Conservation (phyloP, 23 tunicate species). For the Ciona savignyi region DNA sequence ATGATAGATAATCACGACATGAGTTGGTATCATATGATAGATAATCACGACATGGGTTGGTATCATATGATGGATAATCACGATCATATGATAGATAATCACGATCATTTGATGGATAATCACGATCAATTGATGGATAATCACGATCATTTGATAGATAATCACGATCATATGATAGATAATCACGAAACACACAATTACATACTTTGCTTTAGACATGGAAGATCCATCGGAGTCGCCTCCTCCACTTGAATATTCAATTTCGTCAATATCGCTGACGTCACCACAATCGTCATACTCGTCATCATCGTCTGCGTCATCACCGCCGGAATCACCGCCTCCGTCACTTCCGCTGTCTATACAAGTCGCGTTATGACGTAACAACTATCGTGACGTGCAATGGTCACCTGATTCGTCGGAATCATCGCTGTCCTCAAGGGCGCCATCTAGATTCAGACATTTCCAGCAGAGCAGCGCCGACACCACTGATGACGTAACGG, state of each 20-base stretch:
- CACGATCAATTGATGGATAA: too few relatives aligned
- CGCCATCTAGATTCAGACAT: neutral
- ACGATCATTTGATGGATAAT: too few relatives aligned
- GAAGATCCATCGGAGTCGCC: constrained; percentile 24
- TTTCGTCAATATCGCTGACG: constrained; percentile 29
- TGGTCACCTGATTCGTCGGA: neutral
- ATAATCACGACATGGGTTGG: too few relatives aligned
- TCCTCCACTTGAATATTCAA: constrained; percentile 58
- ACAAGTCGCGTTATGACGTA: too few relatives aligned
- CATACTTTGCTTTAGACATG: constrained; percentile 4
- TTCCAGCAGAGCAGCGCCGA: neutral
- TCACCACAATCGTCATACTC: constrained; percentile 20
- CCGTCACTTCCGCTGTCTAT: constrained; percentile 65
- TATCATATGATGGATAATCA: too few relatives aligned
- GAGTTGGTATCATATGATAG: too few relatives aligned
- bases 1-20: too few relatives aligned
- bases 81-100: neutral
- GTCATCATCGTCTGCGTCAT: constrained; percentile 33
- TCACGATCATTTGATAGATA: too few relatives aligned
- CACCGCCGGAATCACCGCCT: constrained; percentile 31
- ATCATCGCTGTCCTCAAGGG: neutral
- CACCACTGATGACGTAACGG: neutral
- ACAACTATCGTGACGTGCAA: too few relatives aligned
- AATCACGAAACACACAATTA: neutral
- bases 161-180: too few relatives aligned